Base-by-base conservation (phyloP, 2,888 invertebrate genomes). In the Nemotelus nigrinus region DNA sequence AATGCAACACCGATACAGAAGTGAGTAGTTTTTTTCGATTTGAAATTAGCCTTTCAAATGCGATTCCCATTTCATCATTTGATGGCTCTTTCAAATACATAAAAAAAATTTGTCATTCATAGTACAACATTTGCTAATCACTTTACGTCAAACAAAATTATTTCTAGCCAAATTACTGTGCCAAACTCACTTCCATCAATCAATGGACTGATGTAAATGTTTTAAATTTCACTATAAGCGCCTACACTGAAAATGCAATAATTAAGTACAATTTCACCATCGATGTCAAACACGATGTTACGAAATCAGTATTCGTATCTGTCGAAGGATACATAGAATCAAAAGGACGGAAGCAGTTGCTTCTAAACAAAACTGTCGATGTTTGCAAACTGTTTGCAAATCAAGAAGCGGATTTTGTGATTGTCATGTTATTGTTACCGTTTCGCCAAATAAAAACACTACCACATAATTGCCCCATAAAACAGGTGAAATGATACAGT, bases 321-420 rank as follows among this genome's bases (percentile, higher is more conserved):
- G 25, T 70, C 44, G 70, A 70, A 70, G 70, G 70, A 6, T 70
- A 70, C 39, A 50, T 70, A 3, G 55, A 70, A 41, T 70, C 70
- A 4, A 50, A 53, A n/a, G 70, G 70, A n/a, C 25, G 70, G 43
- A 70, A 70, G 50, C 47, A 47, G 25, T 10, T 41, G 55, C 47
- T 70, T 3, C 10, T 55, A 2, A 70, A 70, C 25, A 47, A 70
- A 55, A 10, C 43, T 39, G 43, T 70, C 8, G 70, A 70, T 53
- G 25, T 70, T 3, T 70, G 70, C 39, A 47, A 10, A 2, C 8
- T 70, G 10, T 53, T 70, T 50, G 7, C 8, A 2, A 55, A 55
- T 2, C 39, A 70, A 10, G 70, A 70, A 55, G 41, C 44, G 45
- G 47, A 70, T 70, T 3, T 70, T 2, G 25, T 70, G 39, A 44